Percentiles rank a stretch among this genome's conserved stretches.
Conservation (phyloP, 2,113 vertebrate genomes). For the Cygnus atratus region DNA sequence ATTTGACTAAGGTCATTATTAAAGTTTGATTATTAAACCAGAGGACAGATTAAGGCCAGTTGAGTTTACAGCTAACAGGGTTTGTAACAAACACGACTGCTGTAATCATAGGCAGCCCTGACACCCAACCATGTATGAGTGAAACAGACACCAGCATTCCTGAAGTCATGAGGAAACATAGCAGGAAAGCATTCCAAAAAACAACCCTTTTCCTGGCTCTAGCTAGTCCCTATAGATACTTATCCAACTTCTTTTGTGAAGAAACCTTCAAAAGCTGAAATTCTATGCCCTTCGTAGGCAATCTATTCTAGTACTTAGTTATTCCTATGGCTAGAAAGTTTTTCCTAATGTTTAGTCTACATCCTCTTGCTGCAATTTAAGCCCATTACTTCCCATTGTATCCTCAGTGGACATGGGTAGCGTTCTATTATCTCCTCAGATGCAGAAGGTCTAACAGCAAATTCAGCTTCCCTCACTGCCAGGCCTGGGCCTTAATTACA, state of each 20-base stretch:
- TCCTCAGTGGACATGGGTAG: not conserved
- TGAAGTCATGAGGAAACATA: not conserved
- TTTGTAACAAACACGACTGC: not conserved
- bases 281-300: not conserved
- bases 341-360: conserved; percentile 1
- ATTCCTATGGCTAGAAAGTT: conserved; percentile 6
- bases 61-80: not conserved
- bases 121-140: not conserved
- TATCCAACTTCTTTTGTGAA: not conserved
- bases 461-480: conserved; percentile 17
- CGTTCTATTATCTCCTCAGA: conserved; percentile 19
- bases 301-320: not conserved
- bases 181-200: not conserved
- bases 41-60: not conserved
- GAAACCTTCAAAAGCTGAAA: not conserved
- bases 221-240: not conserved
- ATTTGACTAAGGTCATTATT: not conserved
- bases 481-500: conserved; percentile 24
- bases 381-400: not conserved
- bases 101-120: not conserved
- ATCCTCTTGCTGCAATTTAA: not conserved
- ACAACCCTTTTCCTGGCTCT: not conserved
- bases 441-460: not conserved
- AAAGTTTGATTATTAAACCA: not conserved
- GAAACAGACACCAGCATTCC: not conserved